Base-by-base conservation (phyloP, 2,888 invertebrate species). In the Perdita meconis region DNA sequence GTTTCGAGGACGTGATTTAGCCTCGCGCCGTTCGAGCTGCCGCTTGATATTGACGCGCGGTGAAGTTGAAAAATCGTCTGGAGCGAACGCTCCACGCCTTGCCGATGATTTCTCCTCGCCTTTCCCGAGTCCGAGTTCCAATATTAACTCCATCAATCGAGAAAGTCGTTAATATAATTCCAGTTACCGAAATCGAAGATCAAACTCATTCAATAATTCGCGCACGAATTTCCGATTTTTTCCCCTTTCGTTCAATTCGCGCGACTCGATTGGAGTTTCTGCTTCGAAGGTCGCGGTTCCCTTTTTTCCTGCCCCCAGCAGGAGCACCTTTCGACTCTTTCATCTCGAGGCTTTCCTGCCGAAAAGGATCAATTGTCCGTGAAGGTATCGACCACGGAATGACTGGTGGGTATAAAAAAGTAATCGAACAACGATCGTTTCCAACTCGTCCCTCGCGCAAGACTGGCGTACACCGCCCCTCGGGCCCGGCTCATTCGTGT, bases 1-100 rank as follows among this genome's bases (percentile, higher is more conserved):
- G 59, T 68, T 68, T 66, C 83, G 78, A 78, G 80, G 69, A 72
- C 80, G 72, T 40, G 51, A 44, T 59, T 55, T 66, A 78, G 68
- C 78, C 75, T 83, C 75, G 50, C 66, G 51, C 36, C 61, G 40
- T 42, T 50, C 59, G 34, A 19, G 68, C 73, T 61, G 59, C 68
- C 42, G 19, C 56, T 47, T 4, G 36, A 24, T 4, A 2, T 8
- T 44, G 56, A 30, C 38, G 22, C 16, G 3, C 12, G 0, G 8
- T 4, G 10, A 24, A 60, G 16, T 53, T 22, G 66, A 57, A 50
- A 67, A 70, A 67, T 67, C 22, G 30, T 70, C 26, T 50, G 26
- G 2, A 12, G 5, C 19, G 55, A 26, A 30, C 26, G 59, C 24
- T 60, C n/a, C 26, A 42, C 24, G 44, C n/a, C 44, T 44, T 16